Conservation (phyloP, 2,113 vertebrate genomes). For the Hippocampus zosterae region DNA sequence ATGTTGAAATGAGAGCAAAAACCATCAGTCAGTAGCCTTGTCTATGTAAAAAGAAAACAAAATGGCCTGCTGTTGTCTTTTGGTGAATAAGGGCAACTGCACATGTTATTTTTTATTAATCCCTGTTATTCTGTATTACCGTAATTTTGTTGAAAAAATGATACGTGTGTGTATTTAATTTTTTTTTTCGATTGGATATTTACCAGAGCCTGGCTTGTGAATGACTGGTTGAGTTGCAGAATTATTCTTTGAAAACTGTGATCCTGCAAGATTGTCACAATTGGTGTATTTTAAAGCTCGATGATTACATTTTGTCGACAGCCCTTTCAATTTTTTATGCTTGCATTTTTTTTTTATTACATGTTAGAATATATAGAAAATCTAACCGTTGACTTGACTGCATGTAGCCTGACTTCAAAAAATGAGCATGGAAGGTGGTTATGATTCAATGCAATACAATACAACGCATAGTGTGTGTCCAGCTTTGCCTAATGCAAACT, state of each 20-base stretch:
- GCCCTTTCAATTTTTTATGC: neutral
- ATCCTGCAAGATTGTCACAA: neutral
- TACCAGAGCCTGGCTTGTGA: neutral
- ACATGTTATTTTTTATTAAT: too few relatives aligned
- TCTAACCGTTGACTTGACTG: constrained; percentile 24
- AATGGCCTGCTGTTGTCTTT: too few relatives aligned
- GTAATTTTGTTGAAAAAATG: neutral
- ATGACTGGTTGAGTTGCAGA: neutral
- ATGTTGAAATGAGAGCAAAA: too few relatives aligned
- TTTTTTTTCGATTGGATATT: neutral
- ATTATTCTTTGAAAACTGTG: neutral
- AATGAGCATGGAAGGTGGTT: constrained; percentile 23
- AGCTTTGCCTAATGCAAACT: constrained; percentile 18
- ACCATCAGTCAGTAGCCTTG: too few relatives aligned
- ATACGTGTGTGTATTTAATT: neutral
- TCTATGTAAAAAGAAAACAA: too few relatives aligned
- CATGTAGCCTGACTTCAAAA: constrained; percentile 36
- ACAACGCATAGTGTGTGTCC: neutral
- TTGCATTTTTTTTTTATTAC: neutral
- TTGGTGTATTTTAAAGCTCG: neutral
- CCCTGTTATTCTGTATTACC: neutral
- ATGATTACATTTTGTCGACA: neutral
- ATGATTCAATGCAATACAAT: neutral
- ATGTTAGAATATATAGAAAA: neutral
- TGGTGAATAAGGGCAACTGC: too few relatives aligned